Evolutionary conservation across 2,113 vertebrate genomes (phyloP).

Genomic region (Sylvia atricapilla): DNA sequence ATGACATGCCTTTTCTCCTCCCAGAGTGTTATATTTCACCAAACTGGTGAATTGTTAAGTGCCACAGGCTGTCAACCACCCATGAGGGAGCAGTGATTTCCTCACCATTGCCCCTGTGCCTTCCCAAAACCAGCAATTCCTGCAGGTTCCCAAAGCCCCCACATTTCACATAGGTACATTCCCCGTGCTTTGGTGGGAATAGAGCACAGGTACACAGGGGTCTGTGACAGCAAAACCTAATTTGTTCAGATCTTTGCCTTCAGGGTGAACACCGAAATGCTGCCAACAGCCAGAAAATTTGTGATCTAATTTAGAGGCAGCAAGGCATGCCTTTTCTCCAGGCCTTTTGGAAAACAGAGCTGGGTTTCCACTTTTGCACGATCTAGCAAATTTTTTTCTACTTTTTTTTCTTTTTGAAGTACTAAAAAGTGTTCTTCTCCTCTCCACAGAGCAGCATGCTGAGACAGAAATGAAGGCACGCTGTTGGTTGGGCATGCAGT

Average conservation of each 20-base stretch:
- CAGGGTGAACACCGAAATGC: slow-evolving; percentile 68
- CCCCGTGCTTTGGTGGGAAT: background rate
- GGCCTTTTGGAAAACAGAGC: slow-evolving; percentile 56
- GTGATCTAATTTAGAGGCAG: slow-evolving; percentile 83
- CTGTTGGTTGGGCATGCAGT: background rate
- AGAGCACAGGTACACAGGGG: slow-evolving; percentile 56
- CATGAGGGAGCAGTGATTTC: background rate
- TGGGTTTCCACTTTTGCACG: slow-evolving; percentile 23
- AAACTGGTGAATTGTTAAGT: background rate
- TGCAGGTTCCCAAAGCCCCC: background rate
- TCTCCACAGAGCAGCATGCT: background rate
- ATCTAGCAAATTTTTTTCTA: background rate
- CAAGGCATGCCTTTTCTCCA: slow-evolving; percentile 70
- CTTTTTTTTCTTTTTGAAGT: background rate
- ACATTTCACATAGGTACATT: background rate
- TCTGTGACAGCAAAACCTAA: slow-evolving; percentile 69
- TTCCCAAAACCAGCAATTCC: background rate
- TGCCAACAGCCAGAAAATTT: slow-evolving; percentile 80
- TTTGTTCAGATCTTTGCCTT: slow-evolving; percentile 78
- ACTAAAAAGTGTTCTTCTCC: slow-evolving; percentile 11
- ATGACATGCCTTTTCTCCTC: background rate
- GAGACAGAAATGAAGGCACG: background rate
- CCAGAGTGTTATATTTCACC: background rate
- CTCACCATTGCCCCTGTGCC: background rate
- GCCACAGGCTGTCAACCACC: background rate